Evolutionary conservation across 2,797 vertebrate species (phyloP).

Genomic region (Sebastes glaucus): DNA sequence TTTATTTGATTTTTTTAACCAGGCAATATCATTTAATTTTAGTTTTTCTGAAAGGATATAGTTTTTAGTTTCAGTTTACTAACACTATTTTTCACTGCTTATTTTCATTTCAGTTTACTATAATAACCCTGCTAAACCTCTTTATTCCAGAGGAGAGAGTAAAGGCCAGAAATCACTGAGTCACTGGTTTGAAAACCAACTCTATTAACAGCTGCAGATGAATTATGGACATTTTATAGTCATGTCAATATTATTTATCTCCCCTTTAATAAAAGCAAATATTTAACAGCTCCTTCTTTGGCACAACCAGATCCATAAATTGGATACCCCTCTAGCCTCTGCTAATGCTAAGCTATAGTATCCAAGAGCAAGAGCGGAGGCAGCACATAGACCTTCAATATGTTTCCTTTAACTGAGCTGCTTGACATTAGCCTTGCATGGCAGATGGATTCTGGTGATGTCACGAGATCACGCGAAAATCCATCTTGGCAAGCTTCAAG

Average conservation of each 20-base stretch:
- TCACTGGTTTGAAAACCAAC: not conserved
- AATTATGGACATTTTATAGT: not conserved
- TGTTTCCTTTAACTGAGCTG: not conserved
- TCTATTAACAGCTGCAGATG: not conserved
- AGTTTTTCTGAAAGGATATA: not conserved
- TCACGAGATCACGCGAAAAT: too few relatives aligned
- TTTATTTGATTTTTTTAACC: not conserved
- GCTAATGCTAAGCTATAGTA: not conserved
- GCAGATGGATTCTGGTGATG: too few relatives aligned
- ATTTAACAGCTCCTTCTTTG: not conserved
- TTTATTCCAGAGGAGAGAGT: not conserved
- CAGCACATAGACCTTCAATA: not conserved
- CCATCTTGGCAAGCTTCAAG: too few relatives aligned
- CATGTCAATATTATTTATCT: not conserved
- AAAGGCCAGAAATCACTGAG: not conserved
- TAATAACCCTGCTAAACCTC: not conserved
- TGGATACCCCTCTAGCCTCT: too few relatives aligned
- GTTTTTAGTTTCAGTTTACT: not conserved
- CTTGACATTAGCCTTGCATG: not conserved
- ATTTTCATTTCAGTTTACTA: not conserved
- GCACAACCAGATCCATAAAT: not conserved
- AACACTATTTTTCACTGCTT: not conserved
- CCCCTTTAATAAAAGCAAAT: not conserved
- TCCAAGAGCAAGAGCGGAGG: not conserved
- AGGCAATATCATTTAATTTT: not conserved